Conservation (phyloP, 2,797 vertebrate genomes). For the Somateria mollissima region DNA sequence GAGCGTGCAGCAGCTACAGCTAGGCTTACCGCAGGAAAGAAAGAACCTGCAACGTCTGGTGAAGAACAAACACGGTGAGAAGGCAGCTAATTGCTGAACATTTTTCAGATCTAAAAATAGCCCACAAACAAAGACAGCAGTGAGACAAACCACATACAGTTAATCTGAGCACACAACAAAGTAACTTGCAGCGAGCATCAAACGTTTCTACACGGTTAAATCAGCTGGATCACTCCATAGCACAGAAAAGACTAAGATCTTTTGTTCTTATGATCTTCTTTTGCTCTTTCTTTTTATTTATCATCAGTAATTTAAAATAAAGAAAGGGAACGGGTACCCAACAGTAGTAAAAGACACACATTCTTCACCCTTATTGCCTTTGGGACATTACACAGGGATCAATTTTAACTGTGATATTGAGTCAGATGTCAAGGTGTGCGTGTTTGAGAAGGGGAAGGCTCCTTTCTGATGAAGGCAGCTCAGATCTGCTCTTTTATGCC, state of each 20-base stretch:
- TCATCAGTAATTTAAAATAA: neutral
- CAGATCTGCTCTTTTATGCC: constrained; percentile 21
- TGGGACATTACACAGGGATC: neutral
- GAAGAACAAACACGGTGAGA: neutral
- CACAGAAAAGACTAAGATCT: neutral
- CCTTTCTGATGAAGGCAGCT: neutral
- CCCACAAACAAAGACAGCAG: neutral
- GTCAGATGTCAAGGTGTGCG: neutral
- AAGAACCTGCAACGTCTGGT: neutral
- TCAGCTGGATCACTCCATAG: constrained; percentile 11
- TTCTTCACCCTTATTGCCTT: neutral
- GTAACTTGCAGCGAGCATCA: constrained; percentile 15
- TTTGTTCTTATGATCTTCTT: constrained; percentile 4
- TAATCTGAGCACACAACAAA: neutral
- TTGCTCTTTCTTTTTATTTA: neutral
- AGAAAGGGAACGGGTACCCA: neutral
- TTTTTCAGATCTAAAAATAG: constrained; percentile 45
- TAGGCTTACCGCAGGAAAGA: neutral
- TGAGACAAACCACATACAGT: constrained; percentile 9
- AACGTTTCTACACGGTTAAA: neutral
- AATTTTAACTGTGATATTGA: neutral
- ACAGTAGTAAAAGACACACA: neutral
- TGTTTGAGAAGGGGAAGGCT: neutral
- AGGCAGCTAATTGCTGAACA: constrained; percentile 46
- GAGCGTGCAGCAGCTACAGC: neutral